phyloP scores from a whole-genome alignment of 2,888 invertebrate genomes.

The Melipona bicolor region DNA sequence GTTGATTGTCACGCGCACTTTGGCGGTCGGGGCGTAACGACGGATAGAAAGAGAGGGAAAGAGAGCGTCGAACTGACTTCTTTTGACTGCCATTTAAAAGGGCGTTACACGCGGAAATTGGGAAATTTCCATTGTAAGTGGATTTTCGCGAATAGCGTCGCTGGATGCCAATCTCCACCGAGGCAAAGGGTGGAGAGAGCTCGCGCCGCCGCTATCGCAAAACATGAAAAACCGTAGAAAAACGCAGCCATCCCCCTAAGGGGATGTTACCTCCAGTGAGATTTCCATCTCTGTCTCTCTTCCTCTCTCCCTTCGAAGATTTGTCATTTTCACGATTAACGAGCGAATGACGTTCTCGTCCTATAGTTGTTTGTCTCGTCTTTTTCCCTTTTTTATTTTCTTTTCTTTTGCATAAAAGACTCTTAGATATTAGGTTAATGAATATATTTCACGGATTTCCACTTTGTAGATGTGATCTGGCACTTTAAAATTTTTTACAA shows the following conservation, averaged over 20 bases:
- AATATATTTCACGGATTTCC: too few species aligned
- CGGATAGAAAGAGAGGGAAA: neutral
- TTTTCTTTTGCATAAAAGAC: neutral
- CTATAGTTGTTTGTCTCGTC: too few species aligned
- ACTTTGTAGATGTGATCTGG: too few species aligned
- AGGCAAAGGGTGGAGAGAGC: constrained; percentile 27
- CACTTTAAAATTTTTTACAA: too few species aligned
- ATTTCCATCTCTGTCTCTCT: neutral
- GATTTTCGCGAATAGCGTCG: constrained; percentile 63
- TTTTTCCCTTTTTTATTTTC: neutral
- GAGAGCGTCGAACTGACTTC: constrained; percentile 23
- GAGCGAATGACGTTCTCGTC: neutral
- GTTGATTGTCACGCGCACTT: constrained; percentile 3
- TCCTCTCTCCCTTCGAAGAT: neutral
- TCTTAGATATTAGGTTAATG: too few species aligned
- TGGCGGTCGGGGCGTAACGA: constrained; percentile 7
- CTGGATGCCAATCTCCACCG: constrained; percentile 49
- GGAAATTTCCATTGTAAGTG: constrained; percentile 74
- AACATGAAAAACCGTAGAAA: constrained; percentile 32
- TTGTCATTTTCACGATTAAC: constrained; percentile 21
- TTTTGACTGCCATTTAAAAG: constrained; percentile 54
- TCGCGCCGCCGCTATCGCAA: constrained; percentile 23
- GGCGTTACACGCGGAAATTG: constrained; percentile 67
- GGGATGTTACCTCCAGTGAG: neutral
- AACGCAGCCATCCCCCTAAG: neutral